Evolutionary conservation across 2,888 invertebrate genomes (phyloP).

Genomic region (Ganaspis brasiliensis): DNA sequence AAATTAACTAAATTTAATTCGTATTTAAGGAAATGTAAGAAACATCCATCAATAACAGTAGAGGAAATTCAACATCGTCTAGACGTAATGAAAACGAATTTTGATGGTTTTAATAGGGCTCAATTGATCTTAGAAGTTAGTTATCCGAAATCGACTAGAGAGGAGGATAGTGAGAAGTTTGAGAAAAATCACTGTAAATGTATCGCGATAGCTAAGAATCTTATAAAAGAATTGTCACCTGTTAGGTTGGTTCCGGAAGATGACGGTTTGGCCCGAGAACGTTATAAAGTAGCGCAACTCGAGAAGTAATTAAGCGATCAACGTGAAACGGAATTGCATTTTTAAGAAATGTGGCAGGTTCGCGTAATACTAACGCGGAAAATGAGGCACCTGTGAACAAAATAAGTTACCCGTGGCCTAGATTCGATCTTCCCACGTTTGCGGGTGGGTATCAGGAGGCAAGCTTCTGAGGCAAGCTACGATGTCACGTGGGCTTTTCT

Average conservation of each 20-base stretch:
- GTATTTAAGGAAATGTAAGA: not conserved
- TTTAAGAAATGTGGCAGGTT: not conserved
- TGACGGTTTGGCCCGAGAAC: not conserved
- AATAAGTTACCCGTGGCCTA: no score
- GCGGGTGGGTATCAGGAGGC: not conserved
- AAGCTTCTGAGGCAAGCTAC: not conserved
- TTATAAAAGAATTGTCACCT: not conserved
- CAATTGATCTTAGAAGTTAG: not conserved
- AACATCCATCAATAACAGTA: not conserved
- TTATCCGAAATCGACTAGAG: not conserved
- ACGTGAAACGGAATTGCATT: not conserved
- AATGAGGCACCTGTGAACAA: no score
- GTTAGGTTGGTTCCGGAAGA: not conserved
- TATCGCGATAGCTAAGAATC: not conserved
- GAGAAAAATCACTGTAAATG: not conserved
- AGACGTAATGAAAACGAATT: not conserved
- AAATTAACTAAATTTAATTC: no score
- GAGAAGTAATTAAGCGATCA: not conserved
- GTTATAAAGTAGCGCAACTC: not conserved
- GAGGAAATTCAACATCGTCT: not conserved
- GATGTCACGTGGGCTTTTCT: not conserved
- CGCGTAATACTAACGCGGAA: not conserved
- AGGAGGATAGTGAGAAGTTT: not conserved
- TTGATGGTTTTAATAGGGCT: not conserved
- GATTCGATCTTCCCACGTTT: no score